These are phyloP conservation scores for Arizona elegans DNA, from an alignment of 2,113 vertebrate genomes.

Conservation along the genomic window DNA sequence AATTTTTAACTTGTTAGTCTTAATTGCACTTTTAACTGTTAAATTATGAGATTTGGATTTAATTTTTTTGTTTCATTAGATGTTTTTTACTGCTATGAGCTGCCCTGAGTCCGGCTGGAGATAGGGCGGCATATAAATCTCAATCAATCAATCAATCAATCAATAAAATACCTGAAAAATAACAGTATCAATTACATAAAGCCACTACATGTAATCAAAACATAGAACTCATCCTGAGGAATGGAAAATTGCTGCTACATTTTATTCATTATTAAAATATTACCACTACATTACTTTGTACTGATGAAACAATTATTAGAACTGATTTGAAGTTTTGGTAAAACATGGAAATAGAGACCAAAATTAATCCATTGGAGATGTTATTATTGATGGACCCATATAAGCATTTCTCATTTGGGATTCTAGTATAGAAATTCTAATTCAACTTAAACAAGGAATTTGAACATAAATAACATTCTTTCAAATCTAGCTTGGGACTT, in stretches of 20 bases:
- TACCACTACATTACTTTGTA: background rate
- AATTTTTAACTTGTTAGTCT: too few species aligned
- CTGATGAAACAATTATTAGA: conserved; percentile 5
- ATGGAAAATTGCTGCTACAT: background rate
- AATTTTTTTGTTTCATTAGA: too few species aligned
- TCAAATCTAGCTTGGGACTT: background rate
- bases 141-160: too few species aligned
- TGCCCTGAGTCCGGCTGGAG: too few species aligned
- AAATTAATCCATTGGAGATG: background rate
- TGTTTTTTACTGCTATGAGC: too few species aligned
- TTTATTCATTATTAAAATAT: background rate
- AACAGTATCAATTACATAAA: background rate
- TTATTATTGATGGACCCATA: conserved; percentile 29
- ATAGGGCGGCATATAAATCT: too few species aligned
- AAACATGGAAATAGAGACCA: background rate
- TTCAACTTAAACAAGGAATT: background rate
- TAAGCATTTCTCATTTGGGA: background rate
- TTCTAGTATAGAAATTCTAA: background rate
- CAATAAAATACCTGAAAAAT: background rate
- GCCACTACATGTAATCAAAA: background rate
- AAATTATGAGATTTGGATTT: too few species aligned
- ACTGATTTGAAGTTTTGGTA: background rate
- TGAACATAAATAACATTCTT: background rate
- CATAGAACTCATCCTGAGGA: background rate
- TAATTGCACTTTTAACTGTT: too few species aligned